phyloP scores from a whole-genome alignment of 2,113 vertebrate genomes.

The Clarias gariepinus region DNA sequence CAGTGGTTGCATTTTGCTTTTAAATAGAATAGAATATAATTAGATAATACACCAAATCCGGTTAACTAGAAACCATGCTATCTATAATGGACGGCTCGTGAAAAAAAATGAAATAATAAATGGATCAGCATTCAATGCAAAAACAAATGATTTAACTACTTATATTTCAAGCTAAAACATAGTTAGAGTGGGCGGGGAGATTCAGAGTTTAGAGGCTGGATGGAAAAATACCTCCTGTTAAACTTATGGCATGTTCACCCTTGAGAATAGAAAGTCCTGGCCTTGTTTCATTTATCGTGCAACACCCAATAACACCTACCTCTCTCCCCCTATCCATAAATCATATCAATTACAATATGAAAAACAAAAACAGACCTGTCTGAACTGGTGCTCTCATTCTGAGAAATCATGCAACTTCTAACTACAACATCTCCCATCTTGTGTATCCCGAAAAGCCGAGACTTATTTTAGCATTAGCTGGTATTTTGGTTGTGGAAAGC shows the following conservation, averaged over 20 bases:
- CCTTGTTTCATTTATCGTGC: not conserved
- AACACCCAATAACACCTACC: not conserved
- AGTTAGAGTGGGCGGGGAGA: not conserved
- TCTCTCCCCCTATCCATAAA: not conserved
- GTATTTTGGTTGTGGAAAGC: not conserved
- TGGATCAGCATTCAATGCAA: not conserved
- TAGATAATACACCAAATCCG: not conserved
- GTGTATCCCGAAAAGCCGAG: not conserved
- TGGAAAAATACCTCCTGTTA: not conserved
- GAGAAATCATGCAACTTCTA: not conserved
- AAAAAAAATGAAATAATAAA: not conserved
- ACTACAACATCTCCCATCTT: not conserved
- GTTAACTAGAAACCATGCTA: not conserved
- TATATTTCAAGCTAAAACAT: not conserved
- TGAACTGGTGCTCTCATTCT: not conserved
- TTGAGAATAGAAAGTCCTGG: not conserved
- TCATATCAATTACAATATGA: conserved; percentile 4
- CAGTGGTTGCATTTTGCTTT: not conserved
- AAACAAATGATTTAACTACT: not conserved
- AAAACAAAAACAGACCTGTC: not conserved
- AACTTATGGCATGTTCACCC: not conserved
- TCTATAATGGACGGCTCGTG: not conserved
- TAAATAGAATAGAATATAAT: not conserved
- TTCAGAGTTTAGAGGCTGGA: not conserved
- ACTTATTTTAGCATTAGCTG: not conserved